Base-by-base conservation (phyloP, 2,888 invertebrate species). In the Trachelus troglodyta region DNA sequence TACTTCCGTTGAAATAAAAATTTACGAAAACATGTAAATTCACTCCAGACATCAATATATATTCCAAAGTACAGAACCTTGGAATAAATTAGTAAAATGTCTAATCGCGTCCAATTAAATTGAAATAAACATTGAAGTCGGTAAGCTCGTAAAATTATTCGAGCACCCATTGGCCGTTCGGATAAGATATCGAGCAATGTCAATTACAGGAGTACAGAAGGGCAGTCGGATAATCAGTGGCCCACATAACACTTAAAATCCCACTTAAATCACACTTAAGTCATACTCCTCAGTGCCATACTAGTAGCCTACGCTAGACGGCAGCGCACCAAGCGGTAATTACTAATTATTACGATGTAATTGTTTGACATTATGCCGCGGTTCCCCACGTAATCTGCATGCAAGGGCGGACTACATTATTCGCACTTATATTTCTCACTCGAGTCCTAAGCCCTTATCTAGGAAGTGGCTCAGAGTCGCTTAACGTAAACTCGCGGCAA, bases 371-470 rank as follows among this genome's bases (percentile, higher is more conserved):
- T 89, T 90, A 88, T 77, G 81, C 76, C 83, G 83, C 83, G 80
- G 77, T 81, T 82, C 79, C 79, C 81, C 81, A 81, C 82, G 83
- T 83, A 83, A 84, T 85, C 83, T 84, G 81, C 89, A 87, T 89
- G 87, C 87, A 81, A 83, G 83, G 89, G 87, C 83, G 87, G 88
- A 89, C 87, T 90, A 87, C 82, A 89, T 90, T 89, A 89, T 88
- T 88, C 88, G 88, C 87, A 84, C 87, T 79, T 75, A 76, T 76
- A 79, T 79, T 83, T 81, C 76, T 78, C 77, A 69, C 76, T 74
- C 73, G 75, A 73, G 35, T 75, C 40, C 40, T 23, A 23, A 56
- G 31, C 11, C 71, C 31, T 33, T 31, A 34, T 71, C 33, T 23
- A 71, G 11, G 30, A 71, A 71, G 30, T 71, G 40, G 23, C 40